Evolutionary conservation across 2,888 invertebrate species (phyloP), one percentile per base, ranked within the genome.

Genomic region (Dione juno): DNA sequence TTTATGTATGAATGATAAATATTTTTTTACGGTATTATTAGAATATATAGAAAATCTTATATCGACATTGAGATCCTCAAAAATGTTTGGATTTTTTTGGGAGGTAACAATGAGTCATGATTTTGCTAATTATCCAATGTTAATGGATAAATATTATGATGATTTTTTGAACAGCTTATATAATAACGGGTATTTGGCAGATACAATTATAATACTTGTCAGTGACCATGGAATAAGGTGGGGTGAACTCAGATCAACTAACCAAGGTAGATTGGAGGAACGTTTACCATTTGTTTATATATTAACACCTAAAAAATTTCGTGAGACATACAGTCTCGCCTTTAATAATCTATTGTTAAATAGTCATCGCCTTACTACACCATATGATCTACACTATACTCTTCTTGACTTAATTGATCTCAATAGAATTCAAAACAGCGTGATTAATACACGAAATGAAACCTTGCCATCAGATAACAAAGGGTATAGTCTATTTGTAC

Each of bases 141-240:
- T 95, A 19, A 96, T 96, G 63, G 98, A 98, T 80, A 85, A 91
- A 0, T 86, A 94, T 43, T 95, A 96, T 79, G 79, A 88, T 65
- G 78, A 90, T 1, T 92, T 96, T 76, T 84, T 97, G 48, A 81
- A 84, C 54, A 81, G 90, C 64, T 78, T 96, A 73, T 82, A 94
- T 48, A 72, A 82, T 0, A 81, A 87, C 0, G 90, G 93, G 0
- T 85, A 94, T 54, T 85, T 97, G 35, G 94, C 96, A 65, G 91
- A 94, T 28, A 96, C 97, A 0, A 93, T 95, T n/a, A 72, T 96
- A 21, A 86, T 97, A 48, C 84, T 97, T 11, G 93, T 97, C 91
- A 97, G 98, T 83, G 98, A 98, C 83, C 98, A 98, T 81, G 98
- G 98, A 0, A 95, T 97, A 75, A 93, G 98, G 72, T 98, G 96